Conservation (phyloP, 2,113 vertebrate genomes). For the Nanorana parkeri region DNA sequence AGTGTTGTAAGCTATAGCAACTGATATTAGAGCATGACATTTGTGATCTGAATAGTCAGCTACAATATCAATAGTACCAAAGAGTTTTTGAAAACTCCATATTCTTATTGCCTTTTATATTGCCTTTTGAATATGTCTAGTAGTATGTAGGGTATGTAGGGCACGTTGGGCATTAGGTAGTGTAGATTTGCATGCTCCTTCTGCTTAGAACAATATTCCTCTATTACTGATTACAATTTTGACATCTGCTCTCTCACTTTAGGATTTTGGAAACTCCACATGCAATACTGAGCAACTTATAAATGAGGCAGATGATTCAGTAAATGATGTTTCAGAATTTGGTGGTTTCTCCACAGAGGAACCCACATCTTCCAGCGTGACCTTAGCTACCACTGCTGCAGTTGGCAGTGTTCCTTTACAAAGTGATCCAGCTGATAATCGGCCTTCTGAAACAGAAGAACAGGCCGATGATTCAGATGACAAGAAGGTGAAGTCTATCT, state of each 20-base stretch:
- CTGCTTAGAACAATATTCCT: too few relatives aligned
- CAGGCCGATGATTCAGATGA: conserved; percentile 61
- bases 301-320: neutral
- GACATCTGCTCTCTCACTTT: neutral
- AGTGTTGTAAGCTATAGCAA: too few relatives aligned
- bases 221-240: too few relatives aligned
- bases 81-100: too few relatives aligned
- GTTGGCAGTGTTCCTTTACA: neutral
- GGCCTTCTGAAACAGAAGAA: conserved; percentile 50
- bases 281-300: conserved; percentile 12
- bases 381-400: neutral
- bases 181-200: too few relatives aligned
- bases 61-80: too few relatives aligned
- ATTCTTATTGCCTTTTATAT: too few relatives aligned
- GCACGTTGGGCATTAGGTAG: too few relatives aligned
- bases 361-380: neutral
- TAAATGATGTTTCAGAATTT: neutral
- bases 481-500: conserved; percentile 71
- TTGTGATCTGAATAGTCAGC: too few relatives aligned
- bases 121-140: too few relatives aligned
- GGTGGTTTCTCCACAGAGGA: neutral
- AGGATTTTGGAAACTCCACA: conserved; percentile 16
- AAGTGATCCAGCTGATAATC: neutral
- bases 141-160: too few relatives aligned
- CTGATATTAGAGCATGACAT: too few relatives aligned